phyloP scores from a whole-genome alignment of 2,113 vertebrate genomes.

The Silurus asotus region DNA sequence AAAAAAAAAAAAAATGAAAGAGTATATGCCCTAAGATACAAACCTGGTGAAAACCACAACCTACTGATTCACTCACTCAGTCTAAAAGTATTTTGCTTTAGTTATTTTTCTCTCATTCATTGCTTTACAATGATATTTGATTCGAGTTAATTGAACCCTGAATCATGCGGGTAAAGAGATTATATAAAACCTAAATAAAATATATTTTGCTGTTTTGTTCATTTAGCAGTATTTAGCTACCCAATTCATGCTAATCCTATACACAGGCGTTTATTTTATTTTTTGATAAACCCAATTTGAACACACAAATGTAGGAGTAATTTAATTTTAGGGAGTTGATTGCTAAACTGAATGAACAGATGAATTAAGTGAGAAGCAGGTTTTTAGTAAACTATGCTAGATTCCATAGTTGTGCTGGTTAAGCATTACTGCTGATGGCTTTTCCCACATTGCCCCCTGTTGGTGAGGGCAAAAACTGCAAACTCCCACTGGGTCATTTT shows the following conservation, averaged over 20 bases:
- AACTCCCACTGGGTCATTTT: background rate
- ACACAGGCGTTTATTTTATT: background rate
- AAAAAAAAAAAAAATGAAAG: background rate
- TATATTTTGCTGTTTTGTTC: slow-evolving; percentile 1
- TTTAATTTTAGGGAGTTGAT: background rate
- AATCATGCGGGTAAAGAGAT: slow-evolving; percentile 13
- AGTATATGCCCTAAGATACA: background rate
- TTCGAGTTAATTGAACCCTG: background rate
- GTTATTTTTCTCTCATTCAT: background rate
- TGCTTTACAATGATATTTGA: background rate
- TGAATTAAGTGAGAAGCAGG: background rate
- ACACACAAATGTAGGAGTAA: background rate
- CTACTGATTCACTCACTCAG: background rate
- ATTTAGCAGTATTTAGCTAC: slow-evolving; percentile 4
- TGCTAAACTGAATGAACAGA: background rate
- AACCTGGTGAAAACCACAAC: background rate
- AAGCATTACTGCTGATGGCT: background rate
- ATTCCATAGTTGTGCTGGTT: background rate
- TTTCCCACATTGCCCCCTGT: slow-evolving; percentile 17
- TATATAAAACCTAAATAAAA: background rate
- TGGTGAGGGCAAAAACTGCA: background rate
- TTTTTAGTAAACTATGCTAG: background rate
- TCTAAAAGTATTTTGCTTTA: background rate
- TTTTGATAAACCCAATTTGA: background rate
- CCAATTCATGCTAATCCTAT: background rate